These are phyloP conservation scores for Nycticryphes semicollaris DNA, from an alignment of 2,113 vertebrate species.

Conservation along the genomic window DNA sequence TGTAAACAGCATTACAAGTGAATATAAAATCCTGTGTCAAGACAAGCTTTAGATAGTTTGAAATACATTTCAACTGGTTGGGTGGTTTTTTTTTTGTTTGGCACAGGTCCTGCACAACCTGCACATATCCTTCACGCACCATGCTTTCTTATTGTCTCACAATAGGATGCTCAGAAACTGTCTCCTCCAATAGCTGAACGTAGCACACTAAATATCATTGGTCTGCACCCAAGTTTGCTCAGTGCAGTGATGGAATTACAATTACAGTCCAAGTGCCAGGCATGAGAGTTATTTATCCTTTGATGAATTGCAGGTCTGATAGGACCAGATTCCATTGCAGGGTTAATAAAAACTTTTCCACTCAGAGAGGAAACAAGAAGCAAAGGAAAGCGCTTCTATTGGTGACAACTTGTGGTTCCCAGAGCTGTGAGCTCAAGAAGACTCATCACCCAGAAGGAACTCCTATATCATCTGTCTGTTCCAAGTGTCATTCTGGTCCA, in stretches of 20 bases:
- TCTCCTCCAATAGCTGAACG: background rate
- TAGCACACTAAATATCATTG: background rate
- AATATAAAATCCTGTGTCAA: background rate
- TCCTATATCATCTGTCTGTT: background rate
- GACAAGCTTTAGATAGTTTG: background rate
- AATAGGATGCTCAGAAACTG: background rate
- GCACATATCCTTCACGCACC: background rate
- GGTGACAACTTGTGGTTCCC: background rate
- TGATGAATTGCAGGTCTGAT: background rate
- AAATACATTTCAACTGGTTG: background rate
- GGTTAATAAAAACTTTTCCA: background rate
- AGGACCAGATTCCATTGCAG: background rate
- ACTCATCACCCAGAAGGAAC: background rate
- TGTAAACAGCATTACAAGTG: background rate
- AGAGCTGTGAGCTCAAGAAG: background rate
- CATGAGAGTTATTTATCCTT: background rate
- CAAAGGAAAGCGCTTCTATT: background rate
- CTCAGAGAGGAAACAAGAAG: background rate
- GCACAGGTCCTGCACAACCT: background rate
- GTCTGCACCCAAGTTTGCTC: background rate
- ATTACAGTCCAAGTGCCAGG: background rate
- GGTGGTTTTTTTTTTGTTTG: background rate
- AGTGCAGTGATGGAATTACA: background rate
- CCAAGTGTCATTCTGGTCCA: background rate
- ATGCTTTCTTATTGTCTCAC: background rate